phyloP scores from a whole-genome alignment of 2,888 invertebrate genomes.

The Hyles lineata region DNA sequence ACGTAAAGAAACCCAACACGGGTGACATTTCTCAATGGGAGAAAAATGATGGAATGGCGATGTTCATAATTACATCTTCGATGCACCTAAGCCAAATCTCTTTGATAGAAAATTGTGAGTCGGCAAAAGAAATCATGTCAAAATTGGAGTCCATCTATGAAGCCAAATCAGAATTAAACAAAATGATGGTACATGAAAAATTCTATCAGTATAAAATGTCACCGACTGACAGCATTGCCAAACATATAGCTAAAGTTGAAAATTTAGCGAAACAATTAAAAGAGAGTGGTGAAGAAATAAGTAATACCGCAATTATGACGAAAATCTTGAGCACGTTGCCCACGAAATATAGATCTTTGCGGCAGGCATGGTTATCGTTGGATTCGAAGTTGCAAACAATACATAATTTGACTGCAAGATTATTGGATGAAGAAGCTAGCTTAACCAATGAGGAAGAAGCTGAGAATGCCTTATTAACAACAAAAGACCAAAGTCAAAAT shows the following conservation, averaged over 20 bases:
- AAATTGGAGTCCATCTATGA: too few species aligned
- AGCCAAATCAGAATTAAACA: too few species aligned
- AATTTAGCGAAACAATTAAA: constrained; percentile 42
- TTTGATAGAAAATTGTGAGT: too few species aligned
- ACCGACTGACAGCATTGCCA: constrained; percentile 40
- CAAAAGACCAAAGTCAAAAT: constrained; percentile 33
- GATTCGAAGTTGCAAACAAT: constrained; percentile 37
- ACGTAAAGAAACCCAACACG: too few species aligned
- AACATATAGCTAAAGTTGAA: constrained; percentile 45
- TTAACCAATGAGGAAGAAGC: not conserved
- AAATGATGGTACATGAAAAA: too few species aligned
- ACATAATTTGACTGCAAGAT: constrained; percentile 40
- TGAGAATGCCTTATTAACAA: not conserved
- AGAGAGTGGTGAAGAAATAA: constrained; percentile 45
- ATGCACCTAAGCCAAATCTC: too few species aligned
- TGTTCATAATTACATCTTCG: too few species aligned
- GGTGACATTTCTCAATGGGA: too few species aligned
- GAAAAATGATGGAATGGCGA: too few species aligned
- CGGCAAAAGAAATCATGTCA: too few species aligned
- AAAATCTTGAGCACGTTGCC: constrained; percentile 49
- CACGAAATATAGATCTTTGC: constrained; percentile 40
- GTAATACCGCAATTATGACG: constrained; percentile 47
- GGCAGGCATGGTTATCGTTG: constrained; percentile 47
- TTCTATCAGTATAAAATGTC: constrained; percentile 44
- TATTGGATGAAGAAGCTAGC: constrained; percentile 37